A percentile compares a stretch with the other conserved stretches of the same genome.
Conservation (phyloP, 2,888 invertebrate genomes). For the Sthenelais limicola region DNA sequence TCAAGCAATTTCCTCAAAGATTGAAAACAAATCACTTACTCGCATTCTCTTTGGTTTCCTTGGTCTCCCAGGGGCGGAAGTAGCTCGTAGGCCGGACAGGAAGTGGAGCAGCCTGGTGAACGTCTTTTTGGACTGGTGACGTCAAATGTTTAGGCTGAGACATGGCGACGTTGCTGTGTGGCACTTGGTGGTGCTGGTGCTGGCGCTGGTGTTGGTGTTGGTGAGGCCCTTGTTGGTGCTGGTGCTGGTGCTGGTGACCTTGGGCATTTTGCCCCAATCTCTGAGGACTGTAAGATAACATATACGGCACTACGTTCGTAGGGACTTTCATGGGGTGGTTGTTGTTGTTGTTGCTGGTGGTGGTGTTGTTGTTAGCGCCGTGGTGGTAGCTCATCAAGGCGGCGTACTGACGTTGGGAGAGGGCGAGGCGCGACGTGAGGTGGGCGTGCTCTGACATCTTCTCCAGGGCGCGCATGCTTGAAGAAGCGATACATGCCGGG, state of each 20-base stretch:
- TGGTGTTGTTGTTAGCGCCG: not conserved
- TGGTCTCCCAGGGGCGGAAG: constrained; percentile 25
- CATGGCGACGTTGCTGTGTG: not conserved
- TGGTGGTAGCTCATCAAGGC: too few relatives aligned
- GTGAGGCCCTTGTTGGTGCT: constrained; percentile 3
- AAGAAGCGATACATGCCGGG: constrained; percentile 7
- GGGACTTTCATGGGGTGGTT: too few relatives aligned
- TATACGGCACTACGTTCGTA: too few relatives aligned
- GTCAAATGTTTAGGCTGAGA: not conserved
- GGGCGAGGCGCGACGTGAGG: constrained; percentile 3
- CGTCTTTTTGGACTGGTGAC: not conserved
- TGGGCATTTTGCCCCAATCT: too few relatives aligned
- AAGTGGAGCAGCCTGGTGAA: not conserved
- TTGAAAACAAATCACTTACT: too few relatives aligned
- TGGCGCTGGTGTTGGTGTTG: not conserved
- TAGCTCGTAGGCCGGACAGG: constrained; percentile 1
- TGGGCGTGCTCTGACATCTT: constrained; percentile 33
- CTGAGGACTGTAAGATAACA: too few relatives aligned
- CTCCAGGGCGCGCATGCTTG: constrained; percentile 34
- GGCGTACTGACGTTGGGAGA: too few relatives aligned
- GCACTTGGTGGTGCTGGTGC: constrained; percentile 8
- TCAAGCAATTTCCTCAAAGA: too few relatives aligned
- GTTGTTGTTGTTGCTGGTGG: too few relatives aligned
- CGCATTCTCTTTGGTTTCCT: too few relatives aligned
- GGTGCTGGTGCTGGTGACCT: not conserved